Evolutionary conservation across 2,797 vertebrate genomes (phyloP).

Genomic region (Chaunax sp.): DNA sequence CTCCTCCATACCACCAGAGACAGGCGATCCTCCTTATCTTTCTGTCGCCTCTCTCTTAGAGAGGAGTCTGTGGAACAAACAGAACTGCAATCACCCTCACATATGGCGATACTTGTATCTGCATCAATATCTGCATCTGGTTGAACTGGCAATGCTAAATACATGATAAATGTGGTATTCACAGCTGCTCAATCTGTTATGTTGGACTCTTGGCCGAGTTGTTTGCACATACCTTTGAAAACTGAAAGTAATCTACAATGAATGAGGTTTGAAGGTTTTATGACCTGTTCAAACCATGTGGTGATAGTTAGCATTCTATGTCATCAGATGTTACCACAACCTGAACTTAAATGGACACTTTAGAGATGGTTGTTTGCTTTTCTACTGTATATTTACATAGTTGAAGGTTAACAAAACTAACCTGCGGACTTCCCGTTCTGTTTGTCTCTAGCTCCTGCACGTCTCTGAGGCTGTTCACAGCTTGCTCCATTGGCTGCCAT

Average conservation of each 20-base stretch:
- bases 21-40: slow-evolving; percentile 91
- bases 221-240: slow-evolving; percentile 11
- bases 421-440: slow-evolving; percentile 94
- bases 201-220: not conserved
- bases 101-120: not conserved
- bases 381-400: no score
- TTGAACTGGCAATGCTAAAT: slow-evolving; percentile 15
- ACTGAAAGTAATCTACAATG: slow-evolving; percentile 21
- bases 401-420: slow-evolving; percentile 59
- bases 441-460: slow-evolving; percentile 88
- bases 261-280: slow-evolving; percentile 17
- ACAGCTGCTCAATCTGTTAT: not conserved
- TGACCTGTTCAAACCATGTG: slow-evolving; percentile 10
- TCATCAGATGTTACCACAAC: slow-evolving; percentile 19
- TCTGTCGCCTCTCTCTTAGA: slow-evolving; percentile 86
- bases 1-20: slow-evolving; percentile 94
- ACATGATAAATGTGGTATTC: slow-evolving; percentile 15
- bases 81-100: slow-evolving; percentile 12
- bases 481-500: slow-evolving; percentile 97
- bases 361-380: not conserved
- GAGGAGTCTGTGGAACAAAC: slow-evolving; percentile 76
- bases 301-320: not conserved
- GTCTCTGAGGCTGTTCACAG: slow-evolving; percentile 90
- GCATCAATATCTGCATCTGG: slow-evolving; percentile 17
- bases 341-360: not conserved